These are phyloP conservation scores for Chloropsis hardwickii DNA, from an alignment of 2,113 vertebrate genomes.

Conservation along the genomic window DNA sequence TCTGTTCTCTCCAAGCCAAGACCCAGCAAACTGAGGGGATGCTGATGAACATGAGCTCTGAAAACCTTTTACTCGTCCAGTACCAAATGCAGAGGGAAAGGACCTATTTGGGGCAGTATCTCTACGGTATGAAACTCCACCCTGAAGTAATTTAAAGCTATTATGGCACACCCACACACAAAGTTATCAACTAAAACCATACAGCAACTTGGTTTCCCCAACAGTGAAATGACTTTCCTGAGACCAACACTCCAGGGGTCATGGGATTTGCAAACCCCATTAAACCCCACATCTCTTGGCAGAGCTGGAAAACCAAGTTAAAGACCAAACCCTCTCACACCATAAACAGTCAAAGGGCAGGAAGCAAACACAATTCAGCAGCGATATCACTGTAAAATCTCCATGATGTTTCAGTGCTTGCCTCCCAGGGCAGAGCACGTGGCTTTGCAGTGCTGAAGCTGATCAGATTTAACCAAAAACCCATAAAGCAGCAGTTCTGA, in stretches of 20 bases:
- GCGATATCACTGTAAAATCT: not conserved
- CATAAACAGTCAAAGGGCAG: not conserved
- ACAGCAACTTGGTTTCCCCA: not conserved
- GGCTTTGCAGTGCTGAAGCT: not conserved
- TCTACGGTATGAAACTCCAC: not conserved
- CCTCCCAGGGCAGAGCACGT: not conserved
- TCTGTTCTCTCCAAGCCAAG: not conserved
- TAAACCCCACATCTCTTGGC: not conserved
- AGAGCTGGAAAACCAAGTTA: not conserved
- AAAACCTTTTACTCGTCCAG: conserved; percentile 31
- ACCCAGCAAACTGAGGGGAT: not conserved
- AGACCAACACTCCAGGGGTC: fast-evolving
- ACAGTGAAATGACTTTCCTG: not conserved
- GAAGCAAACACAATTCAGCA: not conserved
- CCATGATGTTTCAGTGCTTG: not conserved
- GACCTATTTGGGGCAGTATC: not conserved
- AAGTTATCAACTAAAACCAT: not conserved
- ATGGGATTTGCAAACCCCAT: not conserved
- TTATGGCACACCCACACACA: fast-evolving
- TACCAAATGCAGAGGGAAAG: conserved; percentile 13
- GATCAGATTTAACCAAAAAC: not conserved
- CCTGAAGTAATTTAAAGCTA: not conserved
- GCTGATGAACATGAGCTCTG: conserved; percentile 11
- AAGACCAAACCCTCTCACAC: not conserved
- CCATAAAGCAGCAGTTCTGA: not conserved